Base-by-base conservation (phyloP, 2,888 invertebrate genomes). In the Tolmerus cingulatus region DNA sequence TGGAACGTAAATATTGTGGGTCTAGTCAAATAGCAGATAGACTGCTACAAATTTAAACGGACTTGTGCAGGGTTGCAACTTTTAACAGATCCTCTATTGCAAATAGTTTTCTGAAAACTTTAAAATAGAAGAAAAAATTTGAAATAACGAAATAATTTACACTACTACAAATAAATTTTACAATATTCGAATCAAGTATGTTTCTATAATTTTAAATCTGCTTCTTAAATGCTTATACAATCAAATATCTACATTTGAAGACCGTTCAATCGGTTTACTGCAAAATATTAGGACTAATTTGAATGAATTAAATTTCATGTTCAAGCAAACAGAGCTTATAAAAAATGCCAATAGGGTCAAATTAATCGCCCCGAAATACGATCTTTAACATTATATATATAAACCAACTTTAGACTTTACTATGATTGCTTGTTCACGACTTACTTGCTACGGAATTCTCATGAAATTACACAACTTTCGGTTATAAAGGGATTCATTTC, bases 351-450 rank as follows among this genome's bases (percentile, higher is more conserved):
- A 57, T 7, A 57, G 23, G 19, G 23, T 57, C 8, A 23, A 23
- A 23, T 27, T 12, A 23, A 12, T 66, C 27, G 66, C 66, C 27
- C 27, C 66, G 3, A 27, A 66, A 66, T 66, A 66, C 27, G 23
- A 27, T 23, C 5, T 57, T 9, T 12, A 57, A 7, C 27, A 3
- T 55, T 23, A 66, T 9, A 66, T 0, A 7, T 66, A 66, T 12
- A 66, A 84, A 79, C 19, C 79, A 79, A 79, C 79, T 79, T 79
- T 79, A 43, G 23, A 79, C 46, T 46, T 51, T n/a, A 51, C 23
- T 51, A 46, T 30, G 46, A 79, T 79, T 79, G 79, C 51, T 79
- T 51, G 27, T 51, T 79, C 19, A 46, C 30, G 43, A 78, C 79
- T 79, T 79, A 79, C 30, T 34, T 34, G 34, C 76, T 79, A 51